Evolutionary conservation across 1,140 invertebrate genomes (phyloP).

Genomic region (Aculops lycopersici): DNA sequence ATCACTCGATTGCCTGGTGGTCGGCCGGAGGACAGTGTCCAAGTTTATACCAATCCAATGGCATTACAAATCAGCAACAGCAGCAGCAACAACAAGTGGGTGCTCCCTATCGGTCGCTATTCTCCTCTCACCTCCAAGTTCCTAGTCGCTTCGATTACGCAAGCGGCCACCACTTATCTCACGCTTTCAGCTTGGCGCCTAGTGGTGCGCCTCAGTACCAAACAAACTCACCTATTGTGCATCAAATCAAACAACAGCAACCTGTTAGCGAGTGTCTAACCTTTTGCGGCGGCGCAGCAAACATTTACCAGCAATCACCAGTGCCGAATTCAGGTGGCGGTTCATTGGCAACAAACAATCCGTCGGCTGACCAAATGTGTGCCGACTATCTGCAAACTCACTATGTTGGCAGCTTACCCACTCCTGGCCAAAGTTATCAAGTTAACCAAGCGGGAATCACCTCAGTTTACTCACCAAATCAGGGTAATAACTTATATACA

Average conservation of each 20-base stretch:
- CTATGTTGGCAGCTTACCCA: background rate
- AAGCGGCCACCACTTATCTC: no score
- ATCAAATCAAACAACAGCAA: no score
- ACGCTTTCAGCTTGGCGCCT: no score
- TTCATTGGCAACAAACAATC: background rate
- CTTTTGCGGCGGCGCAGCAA: background rate
- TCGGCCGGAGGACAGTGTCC: conserved; percentile 10
- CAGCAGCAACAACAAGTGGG: background rate
- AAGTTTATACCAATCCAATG: background rate
- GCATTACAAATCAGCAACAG: background rate
- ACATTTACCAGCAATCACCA: background rate
- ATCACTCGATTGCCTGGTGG: conserved; percentile 12
- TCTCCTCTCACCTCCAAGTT: no score
- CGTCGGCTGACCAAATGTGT: background rate
- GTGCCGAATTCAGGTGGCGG: background rate
- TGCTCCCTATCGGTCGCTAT: background rate
- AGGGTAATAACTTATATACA: background rate
- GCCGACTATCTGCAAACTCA: background rate
- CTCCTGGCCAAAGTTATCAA: background rate
- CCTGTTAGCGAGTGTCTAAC: background rate
- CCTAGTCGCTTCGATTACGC: no score
- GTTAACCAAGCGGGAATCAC: background rate
- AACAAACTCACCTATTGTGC: no score
- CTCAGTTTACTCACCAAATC: background rate
- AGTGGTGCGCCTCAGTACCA: no score